Conservation (phyloP, 2,888 invertebrate species). For the Cataglyphis livida region DNA sequence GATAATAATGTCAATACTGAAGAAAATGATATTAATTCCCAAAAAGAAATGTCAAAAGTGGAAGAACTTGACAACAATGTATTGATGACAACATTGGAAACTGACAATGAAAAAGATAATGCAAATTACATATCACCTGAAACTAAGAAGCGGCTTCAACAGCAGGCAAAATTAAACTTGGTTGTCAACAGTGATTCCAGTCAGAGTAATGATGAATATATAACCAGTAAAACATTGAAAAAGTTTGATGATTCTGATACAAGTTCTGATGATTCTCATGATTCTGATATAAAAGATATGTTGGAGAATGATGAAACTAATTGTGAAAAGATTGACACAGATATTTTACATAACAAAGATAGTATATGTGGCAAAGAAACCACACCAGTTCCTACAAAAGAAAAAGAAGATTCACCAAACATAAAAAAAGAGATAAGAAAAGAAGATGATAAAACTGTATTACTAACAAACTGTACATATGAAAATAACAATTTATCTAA, state of each 20-base stretch:
- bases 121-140: not conserved
- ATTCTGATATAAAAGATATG: not conserved
- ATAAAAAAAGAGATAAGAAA: not conserved
- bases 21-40: not conserved
- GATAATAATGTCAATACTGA: not conserved
- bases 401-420: not conserved
- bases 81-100: not conserved
- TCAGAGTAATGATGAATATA: conserved; percentile 1
- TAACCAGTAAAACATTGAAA: not conserved
- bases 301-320: not conserved
- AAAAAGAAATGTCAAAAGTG: not conserved
- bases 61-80: conserved; percentile 4
- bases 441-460: not conserved
- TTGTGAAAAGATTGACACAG: conserved; percentile 31
- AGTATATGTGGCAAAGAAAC: not conserved
- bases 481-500: not conserved
- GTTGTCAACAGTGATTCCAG: not conserved
- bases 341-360: not conserved
- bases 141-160: conserved; percentile 30
- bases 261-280: not conserved
- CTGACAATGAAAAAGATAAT: conserved; percentile 12
- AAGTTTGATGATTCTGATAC: not conserved
- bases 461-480: not conserved
- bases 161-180: conserved; percentile 32
- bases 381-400: not conserved